Conservation (phyloP, 2,888 invertebrate species). For the Melinaea marsaeus region DNA sequence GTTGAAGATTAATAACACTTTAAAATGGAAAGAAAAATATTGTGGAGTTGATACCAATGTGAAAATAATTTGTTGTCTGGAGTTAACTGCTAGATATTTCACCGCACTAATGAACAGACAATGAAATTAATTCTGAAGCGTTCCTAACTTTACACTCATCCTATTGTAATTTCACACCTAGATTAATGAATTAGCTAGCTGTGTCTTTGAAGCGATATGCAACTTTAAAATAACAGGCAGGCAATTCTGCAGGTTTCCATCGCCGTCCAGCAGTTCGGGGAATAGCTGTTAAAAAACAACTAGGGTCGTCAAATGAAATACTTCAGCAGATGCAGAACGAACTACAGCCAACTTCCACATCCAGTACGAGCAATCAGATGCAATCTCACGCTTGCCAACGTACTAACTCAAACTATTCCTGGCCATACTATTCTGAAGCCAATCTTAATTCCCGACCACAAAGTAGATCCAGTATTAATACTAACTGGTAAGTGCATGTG, state of each 20-base stretch:
- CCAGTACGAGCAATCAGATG: conserved; percentile 42
- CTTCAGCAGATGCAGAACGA: conserved; percentile 89
- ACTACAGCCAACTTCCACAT: conserved; percentile 62
- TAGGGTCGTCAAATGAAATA: conserved; percentile 89
- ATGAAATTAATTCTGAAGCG: no score
- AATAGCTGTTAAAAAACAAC: conserved; percentile 86
- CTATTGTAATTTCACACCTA: no score
- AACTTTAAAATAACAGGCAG: no score
- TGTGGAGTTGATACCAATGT: no score
- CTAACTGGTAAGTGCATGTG: conserved; percentile 53
- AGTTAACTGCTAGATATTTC: no score
- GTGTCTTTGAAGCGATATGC: no score
- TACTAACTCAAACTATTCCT: conserved; percentile 71
- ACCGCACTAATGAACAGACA: no score
- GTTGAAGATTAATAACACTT: no score
- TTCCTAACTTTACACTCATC: no score
- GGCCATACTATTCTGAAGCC: conserved; percentile 83
- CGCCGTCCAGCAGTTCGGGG: conserved; percentile 92
- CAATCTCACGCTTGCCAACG: conserved; percentile 62
- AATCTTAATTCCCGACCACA: conserved; percentile 69
- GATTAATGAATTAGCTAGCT: no score
- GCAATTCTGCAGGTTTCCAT: conserved; percentile 79
- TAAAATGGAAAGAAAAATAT: no score
- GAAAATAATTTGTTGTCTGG: no score
- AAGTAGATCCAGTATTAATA: conserved; percentile 60